Base-by-base conservation (phyloP, 2,797 vertebrate genomes). In the Synaphobranchus kaupii region DNA sequence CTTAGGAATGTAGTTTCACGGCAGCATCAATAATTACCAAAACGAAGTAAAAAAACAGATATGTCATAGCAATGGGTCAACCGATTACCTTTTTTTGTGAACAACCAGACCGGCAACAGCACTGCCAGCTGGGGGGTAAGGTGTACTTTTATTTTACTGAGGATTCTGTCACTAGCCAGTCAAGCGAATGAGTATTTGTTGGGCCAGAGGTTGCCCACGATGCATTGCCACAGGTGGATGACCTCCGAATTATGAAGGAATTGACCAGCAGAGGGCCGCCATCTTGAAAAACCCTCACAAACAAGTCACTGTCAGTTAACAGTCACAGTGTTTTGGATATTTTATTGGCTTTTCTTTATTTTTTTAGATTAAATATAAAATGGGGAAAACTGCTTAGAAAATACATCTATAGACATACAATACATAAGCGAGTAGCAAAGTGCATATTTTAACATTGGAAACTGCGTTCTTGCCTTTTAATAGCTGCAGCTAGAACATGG, bases 241-340 rank as follows among this genome's bases (percentile, higher is more conserved):
- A 81, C 47, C 47, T 50, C 22, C 9, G 8, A 39, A 76, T 34
- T 34, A 8, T 20, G 39, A 47, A 44, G 6, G 34, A 22, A 78
- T 10, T 50, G 78, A 25, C 47, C 47, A n/a, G 22, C 20, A 78
- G 68, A 15, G 10, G 15, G 73, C 17, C 73, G 50, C 8, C 78
- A 50, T 48, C 47, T 78, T 25, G 13, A 6, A 78, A 22, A 44
- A 44, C 34, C 47, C 47, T 81, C 78, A 81, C 44, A 25, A 22
- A 50, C 25, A 81, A 81, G 78, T 50, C 76, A 71, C 50, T 78
- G 93, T 92, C 93, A 94, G 89, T 92, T 93, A 92, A 88, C 90
- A 90, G 91, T 94, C 90, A 81, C 91, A 94, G 89, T 93, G 90
- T 93, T 92, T 93, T 90, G 90, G 91, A 91, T 90, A 91, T 92